phyloP scores from a whole-genome alignment of 2,888 invertebrate species.

The Eulithis prunata region DNA sequence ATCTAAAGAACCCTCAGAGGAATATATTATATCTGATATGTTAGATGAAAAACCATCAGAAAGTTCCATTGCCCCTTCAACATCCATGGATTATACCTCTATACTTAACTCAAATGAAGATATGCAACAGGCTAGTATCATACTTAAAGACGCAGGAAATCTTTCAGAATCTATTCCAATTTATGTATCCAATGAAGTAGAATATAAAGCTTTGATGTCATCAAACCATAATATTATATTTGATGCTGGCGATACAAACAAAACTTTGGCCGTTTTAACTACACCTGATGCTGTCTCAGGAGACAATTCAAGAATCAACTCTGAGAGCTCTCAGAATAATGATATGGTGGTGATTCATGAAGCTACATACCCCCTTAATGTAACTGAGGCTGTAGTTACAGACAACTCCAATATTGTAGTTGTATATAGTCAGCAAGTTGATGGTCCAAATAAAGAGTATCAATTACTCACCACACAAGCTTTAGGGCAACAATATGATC shows the following conservation, averaged over 20 bases:
- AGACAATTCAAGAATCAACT: slow-evolving; percentile 63
- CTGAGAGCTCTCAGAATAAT: slow-evolving; percentile 82
- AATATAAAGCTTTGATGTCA: slow-evolving; percentile 76
- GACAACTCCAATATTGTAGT: slow-evolving; percentile 87
- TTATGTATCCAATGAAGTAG: slow-evolving; percentile 80
- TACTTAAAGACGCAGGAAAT: slow-evolving; percentile 61
- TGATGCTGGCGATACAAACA: slow-evolving; percentile 67
- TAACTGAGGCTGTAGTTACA: slow-evolving; percentile 71
- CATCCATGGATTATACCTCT: slow-evolving; percentile 62
- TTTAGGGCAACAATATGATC: slow-evolving; percentile 69
- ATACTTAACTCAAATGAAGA: slow-evolving; percentile 53
- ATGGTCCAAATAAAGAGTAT: slow-evolving; percentile 83
- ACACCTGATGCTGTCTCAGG: slow-evolving; percentile 58
- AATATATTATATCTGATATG: slow-evolving; percentile 61
- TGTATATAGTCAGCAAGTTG: slow-evolving; percentile 85
- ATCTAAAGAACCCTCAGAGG: slow-evolving; percentile 46
- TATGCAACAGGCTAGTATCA: slow-evolving; percentile 56
- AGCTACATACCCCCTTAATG: slow-evolving; percentile 81
- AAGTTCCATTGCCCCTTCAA: slow-evolving; percentile 49
- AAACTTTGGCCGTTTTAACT: slow-evolving; percentile 71
- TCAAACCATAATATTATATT: slow-evolving; percentile 77
- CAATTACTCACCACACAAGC: slow-evolving; percentile 73
- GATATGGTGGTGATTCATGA: slow-evolving; percentile 87
- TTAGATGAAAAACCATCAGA: slow-evolving; percentile 57
- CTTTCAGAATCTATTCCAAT: slow-evolving; percentile 75